Evolutionary conservation across 2,113 vertebrate genomes (phyloP).

Genomic region (Thalassarche chlororhynchos): DNA sequence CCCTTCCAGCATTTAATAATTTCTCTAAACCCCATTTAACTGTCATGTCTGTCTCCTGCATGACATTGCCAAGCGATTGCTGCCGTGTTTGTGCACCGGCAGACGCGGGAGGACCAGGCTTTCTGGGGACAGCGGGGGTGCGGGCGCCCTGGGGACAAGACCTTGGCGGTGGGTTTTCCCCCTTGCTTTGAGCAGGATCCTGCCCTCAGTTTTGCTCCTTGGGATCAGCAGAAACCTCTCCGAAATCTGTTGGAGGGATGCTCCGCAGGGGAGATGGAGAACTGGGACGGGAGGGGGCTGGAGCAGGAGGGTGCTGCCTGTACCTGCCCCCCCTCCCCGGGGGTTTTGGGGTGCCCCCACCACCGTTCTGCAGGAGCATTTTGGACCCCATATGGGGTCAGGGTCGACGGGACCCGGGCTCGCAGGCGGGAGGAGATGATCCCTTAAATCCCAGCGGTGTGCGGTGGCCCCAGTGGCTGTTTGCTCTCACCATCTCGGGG

Average conservation of each 20-base stretch:
- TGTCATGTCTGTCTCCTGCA: background rate
- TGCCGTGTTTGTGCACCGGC: rapidly evolving
- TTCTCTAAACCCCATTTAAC: conserved; percentile 55
- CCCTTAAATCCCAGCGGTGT: background rate
- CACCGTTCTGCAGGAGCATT: rapidly evolving
- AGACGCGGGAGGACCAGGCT: rapidly evolving
- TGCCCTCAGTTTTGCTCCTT: background rate
- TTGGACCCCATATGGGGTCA: background rate
- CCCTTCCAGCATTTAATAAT: conserved; percentile 63
- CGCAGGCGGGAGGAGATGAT: rapidly evolving
- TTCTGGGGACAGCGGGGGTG: background rate
- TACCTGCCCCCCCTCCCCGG: rapidly evolving
- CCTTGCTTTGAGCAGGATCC: background rate
- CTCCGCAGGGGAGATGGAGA: background rate
- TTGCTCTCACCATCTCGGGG: background rate
- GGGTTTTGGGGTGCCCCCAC: background rate
- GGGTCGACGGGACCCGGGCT: background rate
- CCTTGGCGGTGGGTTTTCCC: rapidly evolving
- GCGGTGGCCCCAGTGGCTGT: rapidly evolving
- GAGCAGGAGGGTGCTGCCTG: background rate
- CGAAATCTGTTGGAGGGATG: background rate
- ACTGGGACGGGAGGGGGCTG: rapidly evolving
- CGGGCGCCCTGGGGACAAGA: rapidly evolving
- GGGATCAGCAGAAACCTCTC: background rate
- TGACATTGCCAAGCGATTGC: background rate